Evolutionary conservation across 2,888 invertebrate genomes (phyloP).

Genomic region (Allygus modestus): DNA sequence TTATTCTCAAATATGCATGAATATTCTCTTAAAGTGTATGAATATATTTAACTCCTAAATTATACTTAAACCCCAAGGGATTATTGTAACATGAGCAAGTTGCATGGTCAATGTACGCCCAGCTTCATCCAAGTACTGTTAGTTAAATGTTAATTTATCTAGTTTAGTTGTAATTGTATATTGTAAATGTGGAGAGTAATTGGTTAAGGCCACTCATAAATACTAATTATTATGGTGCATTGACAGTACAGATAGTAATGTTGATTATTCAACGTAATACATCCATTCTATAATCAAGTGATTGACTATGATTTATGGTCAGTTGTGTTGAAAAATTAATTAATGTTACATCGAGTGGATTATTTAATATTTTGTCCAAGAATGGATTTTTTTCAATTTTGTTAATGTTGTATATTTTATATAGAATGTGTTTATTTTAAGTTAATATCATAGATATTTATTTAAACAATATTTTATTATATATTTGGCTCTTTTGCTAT

Average conservation of each 20-base stretch:
- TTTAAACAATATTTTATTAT: too few relatives aligned
- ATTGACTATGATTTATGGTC: too few relatives aligned
- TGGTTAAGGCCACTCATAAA: background rate
- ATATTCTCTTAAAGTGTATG: too few relatives aligned
- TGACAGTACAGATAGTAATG: background rate
- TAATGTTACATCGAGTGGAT: too few relatives aligned
- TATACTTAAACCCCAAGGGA: too few relatives aligned
- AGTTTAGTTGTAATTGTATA: background rate
- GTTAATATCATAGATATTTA: background rate
- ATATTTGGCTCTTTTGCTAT: too few relatives aligned
- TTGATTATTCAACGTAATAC: too few relatives aligned
- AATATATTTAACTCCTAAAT: too few relatives aligned
- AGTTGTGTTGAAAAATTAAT: too few relatives aligned
- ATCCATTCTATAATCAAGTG: too few relatives aligned
- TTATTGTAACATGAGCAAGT: background rate
- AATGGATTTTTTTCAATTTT: background rate
- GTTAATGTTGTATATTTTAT: background rate
- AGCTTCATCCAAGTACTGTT: conserved; percentile 16
- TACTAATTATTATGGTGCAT: conserved; percentile 13
- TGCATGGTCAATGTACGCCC: background rate
- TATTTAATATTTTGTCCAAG: background rate
- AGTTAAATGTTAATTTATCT: conserved; percentile 27
- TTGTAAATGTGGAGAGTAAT: conserved; percentile 18
- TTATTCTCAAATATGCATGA: too few relatives aligned
- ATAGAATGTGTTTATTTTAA: background rate